Evolutionary conservation across 2,888 invertebrate genomes (phyloP), one percentile per base, ranked within the genome.

Genomic region (Danaus chrysippus): DNA sequence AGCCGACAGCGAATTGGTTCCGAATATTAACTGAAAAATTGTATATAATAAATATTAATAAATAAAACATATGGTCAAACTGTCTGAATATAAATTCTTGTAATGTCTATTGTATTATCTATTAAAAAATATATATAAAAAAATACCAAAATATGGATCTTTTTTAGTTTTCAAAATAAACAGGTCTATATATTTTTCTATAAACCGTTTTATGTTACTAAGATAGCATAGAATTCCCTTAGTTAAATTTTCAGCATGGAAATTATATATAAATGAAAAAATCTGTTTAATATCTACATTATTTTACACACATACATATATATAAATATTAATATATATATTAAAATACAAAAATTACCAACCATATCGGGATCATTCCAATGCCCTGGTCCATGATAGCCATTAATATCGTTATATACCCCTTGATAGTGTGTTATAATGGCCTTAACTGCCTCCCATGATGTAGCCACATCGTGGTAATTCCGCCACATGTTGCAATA

Each of bases 301-400:
- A 23, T 23, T 23, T 23, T 23, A 3, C 5, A 23, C 23, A 23
- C 1, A 5, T 23, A 1, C 23, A 34, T 6, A 34, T 34, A 34
- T 34, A 34, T 34, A 34, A 6, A 34, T 34, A 34, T 34, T n/a
- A n/a, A 34, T 34, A 34, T 34, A 34, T 34, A 34, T 34, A 34
- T 34, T 5, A 10, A 42, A n/a, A 52, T 17, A 42, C 5, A 42
- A 52, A 42, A 5, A 49, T 10, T 12, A 46, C 65, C 71, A 79
- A 94, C 94, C 95, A 94, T 95, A 77, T 95, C 95, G 0, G 94
- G 94, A 73, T 95, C 95, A 69, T 94, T 94, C 94, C 94, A 95
- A 66, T 92, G 93, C 0, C 94, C 94, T 0, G 94, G 94, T 0
- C 93, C 93, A 57, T 93, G 92, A 73, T 91, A 83, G 0, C 77